Conservation (phyloP, 1,140 invertebrate genomes). For the Melipona quadrifasciata region DNA sequence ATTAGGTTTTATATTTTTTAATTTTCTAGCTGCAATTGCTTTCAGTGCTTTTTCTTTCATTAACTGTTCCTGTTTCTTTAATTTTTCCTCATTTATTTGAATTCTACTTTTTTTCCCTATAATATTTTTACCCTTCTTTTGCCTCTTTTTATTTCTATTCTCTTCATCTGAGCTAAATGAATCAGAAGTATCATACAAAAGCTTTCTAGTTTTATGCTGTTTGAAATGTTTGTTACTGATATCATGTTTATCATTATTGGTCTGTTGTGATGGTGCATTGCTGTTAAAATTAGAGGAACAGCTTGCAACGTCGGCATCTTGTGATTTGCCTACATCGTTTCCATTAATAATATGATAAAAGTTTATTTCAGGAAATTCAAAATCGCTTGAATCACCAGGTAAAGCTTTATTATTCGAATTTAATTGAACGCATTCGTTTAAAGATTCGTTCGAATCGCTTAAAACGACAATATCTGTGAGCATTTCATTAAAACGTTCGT, state of each 20-base stretch:
- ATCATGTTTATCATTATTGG: background rate
- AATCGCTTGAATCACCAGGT: slow-evolving; percentile 19
- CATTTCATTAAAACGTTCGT: slow-evolving; percentile 18
- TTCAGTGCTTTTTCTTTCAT: slow-evolving; percentile 75
- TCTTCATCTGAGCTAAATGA: background rate
- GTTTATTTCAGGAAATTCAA: slow-evolving; percentile 64
- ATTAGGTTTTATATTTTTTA: slow-evolving; percentile 80
- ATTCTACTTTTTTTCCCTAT: slow-evolving; percentile 45
- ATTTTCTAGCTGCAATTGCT: slow-evolving; percentile 63
- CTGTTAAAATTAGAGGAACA: background rate
- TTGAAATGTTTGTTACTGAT: background rate
- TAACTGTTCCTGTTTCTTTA: slow-evolving; percentile 69
- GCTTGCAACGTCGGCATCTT: background rate
- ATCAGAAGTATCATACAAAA: background rate
- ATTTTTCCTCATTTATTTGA: slow-evolving; percentile 54
- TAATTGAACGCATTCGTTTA: background rate
- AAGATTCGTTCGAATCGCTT: slow-evolving; percentile 59
- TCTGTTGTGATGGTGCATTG: background rate
- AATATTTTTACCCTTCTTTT: background rate
- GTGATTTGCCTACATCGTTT: background rate
- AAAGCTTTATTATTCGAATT: background rate
- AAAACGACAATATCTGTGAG: slow-evolving; percentile 55
- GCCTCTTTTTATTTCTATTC: background rate
- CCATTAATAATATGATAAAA: slow-evolving; percentile 38
- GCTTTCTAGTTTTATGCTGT: background rate